Percentiles rank a stretch among this genome's conserved stretches.
phyloP scores from a whole-genome alignment of 1,140 invertebrate genomes.

The Coptotermes formosanus region DNA sequence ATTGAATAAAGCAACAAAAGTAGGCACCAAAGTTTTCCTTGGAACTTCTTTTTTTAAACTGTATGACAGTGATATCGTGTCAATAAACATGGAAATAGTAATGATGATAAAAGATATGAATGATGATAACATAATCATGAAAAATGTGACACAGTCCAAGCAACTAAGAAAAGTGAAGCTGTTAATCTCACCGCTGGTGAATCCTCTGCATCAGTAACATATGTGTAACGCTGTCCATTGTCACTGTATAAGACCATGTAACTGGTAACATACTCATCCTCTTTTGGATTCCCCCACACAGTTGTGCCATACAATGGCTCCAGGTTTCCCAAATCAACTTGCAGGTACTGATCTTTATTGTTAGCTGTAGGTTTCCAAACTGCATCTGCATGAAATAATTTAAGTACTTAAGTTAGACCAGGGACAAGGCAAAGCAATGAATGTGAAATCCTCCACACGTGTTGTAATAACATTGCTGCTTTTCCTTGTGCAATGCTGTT shows the following conservation, averaged over 20 bases:
- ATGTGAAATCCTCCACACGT: too few relatives aligned
- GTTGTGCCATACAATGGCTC: constrained; percentile 71
- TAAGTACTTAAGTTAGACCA: too few relatives aligned
- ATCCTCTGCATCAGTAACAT: constrained; percentile 47
- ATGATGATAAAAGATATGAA: too few relatives aligned
- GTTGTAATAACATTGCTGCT: too few relatives aligned
- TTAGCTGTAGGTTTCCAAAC: background rate
- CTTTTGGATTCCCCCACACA: constrained; percentile 62
- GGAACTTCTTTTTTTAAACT: background rate
- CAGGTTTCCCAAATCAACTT: constrained; percentile 61
- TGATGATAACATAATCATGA: too few relatives aligned
- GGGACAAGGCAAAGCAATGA: too few relatives aligned
- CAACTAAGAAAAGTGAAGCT: background rate
- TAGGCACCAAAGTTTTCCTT: background rate
- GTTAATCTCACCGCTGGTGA: constrained; percentile 45
- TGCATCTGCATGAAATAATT: background rate
- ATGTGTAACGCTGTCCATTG: constrained; percentile 58
- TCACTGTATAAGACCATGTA: constrained; percentile 69
- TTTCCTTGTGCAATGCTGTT: too few relatives aligned
- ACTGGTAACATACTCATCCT: constrained; percentile 71
- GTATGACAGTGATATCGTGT: too few relatives aligned
- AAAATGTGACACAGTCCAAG: too few relatives aligned
- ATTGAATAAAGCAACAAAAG: too few relatives aligned
- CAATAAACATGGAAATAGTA: too few relatives aligned
- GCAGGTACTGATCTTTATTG: constrained; percentile 64